Evolutionary conservation across 2,797 vertebrate species (phyloP), one percentile per base, ranked within the genome.

Genomic region (Ispidina picta): DNA sequence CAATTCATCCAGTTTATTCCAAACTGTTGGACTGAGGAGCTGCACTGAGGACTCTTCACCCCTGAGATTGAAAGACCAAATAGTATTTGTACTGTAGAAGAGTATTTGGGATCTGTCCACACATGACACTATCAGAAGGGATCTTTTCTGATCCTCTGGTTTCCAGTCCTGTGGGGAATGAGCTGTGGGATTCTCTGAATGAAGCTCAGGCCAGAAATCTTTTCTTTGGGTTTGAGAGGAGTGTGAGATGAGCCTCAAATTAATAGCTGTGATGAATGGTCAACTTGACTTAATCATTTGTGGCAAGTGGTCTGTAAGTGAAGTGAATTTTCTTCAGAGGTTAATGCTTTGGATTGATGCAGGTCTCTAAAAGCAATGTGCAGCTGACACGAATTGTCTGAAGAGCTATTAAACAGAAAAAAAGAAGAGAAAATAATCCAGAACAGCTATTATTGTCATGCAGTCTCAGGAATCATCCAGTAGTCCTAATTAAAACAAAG

Each of bases 401-500:
- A 90, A 75, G 80, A 75, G 76, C 49, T 56, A 31, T 83, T 76
- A 51, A 70, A 70, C 44, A 65, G 66, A 39, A n/a, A 43, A 83
- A 58, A 83, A 73, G 49, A 83, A 74, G 41, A 66, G 9, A 16
- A 44, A 46, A 28, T 28, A 51, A 60, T 41, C 23, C 28, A 15
- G 43, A 60, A 33, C 55, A 56, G 60, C 70, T 83, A 28, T 82
- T 93, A 58, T 80, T 90, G 69, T 69, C 73, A 21, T 76, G 80
- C 48, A 83, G 88, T 88, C 23, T n/a, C 39, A 70, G 80, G 60
- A 90, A 90, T 95, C 81, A 83, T 85, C 60, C 51, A 26, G 68
- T 44, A 58, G 33, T 33, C 35, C 69, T 90, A 92, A 88, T 93
- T 92, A 88, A 93, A 93, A 90, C 72, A 72, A 71, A 87, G 79